These are phyloP conservation scores for Stegostoma tigrinum DNA, from an alignment of 2,113 vertebrate species.

Conservation along the genomic window DNA sequence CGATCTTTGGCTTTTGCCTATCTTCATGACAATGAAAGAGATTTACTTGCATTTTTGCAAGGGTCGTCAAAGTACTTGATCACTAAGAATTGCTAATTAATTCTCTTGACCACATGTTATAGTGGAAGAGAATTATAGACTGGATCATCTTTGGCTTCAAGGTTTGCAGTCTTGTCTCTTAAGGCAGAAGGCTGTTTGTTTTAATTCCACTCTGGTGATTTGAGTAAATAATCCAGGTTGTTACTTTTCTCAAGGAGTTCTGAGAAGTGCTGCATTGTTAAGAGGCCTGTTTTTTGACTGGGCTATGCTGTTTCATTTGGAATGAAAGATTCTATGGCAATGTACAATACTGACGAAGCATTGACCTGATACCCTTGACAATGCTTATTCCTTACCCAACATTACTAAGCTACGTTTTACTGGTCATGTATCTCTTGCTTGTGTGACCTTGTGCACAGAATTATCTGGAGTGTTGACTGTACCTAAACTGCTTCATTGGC, in stretches of 20 bases:
- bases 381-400: background rate
- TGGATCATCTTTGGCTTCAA: background rate
- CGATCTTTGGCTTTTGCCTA: background rate
- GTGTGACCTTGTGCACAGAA: background rate
- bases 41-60: background rate
- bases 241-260: background rate
- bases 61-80: background rate
- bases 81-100: background rate
- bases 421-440: background rate
- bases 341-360: background rate
- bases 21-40: background rate
- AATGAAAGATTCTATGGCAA: background rate
- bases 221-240: background rate
- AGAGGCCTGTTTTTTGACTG: background rate
- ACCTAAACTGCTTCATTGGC: background rate
- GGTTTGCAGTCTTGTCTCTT: background rate
- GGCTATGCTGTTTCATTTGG: background rate
- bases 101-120: background rate
- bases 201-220: background rate
- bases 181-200: background rate
- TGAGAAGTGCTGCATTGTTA: background rate
- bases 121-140: too few species aligned
- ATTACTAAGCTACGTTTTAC: background rate
- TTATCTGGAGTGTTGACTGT: background rate
- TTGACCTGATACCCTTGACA: background rate